Percentiles rank a stretch among this genome's conserved stretches.
These are phyloP conservation scores for Anguilla anguilla DNA, from an alignment of 2,797 vertebrate genomes.

Conservation along the genomic window DNA sequence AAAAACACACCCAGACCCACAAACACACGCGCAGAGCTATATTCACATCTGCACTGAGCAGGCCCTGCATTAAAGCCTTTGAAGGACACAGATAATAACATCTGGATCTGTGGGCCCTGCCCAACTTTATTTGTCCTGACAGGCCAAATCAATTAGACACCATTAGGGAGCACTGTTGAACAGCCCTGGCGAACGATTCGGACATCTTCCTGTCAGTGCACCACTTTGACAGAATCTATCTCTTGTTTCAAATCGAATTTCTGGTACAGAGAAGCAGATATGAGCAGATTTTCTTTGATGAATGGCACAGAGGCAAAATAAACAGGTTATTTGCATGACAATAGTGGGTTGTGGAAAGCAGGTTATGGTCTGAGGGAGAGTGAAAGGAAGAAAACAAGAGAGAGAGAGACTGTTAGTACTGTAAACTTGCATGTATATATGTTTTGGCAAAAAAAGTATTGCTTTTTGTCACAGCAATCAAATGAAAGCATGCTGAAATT, in stretches of 20 bases:
- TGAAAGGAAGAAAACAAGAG: neutral
- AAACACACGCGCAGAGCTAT: neutral
- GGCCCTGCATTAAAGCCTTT: neutral
- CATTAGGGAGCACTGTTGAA: constrained; percentile 1
- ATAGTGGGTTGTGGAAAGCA: neutral
- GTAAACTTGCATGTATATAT: neutral
- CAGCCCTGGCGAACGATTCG: constrained; percentile 5
- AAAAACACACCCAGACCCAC: too few relatives aligned
- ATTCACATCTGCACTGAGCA: neutral
- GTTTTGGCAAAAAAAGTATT: neutral
- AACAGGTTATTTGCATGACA: constrained; percentile 10
- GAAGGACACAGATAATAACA: constrained; percentile 3
- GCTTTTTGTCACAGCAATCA: neutral
- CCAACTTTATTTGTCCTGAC: neutral
- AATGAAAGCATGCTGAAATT: neutral
- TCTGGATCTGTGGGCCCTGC: neutral
- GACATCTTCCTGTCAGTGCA: neutral
- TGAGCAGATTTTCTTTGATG: constrained; percentile 1
- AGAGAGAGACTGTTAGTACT: neutral
- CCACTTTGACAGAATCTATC: neutral
- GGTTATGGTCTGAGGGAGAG: neutral
- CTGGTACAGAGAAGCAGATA: neutral
- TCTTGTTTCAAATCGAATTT: constrained; percentile 5
- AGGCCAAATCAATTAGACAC: constrained; percentile 20
- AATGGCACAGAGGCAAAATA: neutral